Evolutionary conservation across 2,888 invertebrate genomes (phyloP), one percentile per base, ranked within the genome.

Genomic region (Drosophila neonasuta): DNA sequence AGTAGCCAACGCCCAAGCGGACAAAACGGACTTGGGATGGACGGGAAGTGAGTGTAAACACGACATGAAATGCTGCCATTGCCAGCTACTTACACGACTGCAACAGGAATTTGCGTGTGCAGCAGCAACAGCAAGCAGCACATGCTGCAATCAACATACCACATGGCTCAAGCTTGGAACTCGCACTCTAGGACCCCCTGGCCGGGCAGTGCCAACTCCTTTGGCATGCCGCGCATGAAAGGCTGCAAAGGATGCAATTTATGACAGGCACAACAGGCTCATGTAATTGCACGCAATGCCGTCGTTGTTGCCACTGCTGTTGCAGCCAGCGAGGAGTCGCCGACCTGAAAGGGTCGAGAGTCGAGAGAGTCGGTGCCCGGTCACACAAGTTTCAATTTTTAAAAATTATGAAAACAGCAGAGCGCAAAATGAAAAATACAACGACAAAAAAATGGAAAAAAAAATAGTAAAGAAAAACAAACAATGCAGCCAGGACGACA

Each of bases 221-320:
- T 87, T 68, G 73, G 71, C 59, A 62, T 72, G 77, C 71, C 64
- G 69, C 77, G 73, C 75, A 65, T 50, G 52, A 72, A 72, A 67
- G 73, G 67, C 62, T 41, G 68, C 54, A 80, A 84, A 84, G 87
- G 83, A 82, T 81, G 80, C 63, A 80, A 89, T 89, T 88, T 88
- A 88, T 83, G 88, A 73, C 67, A 68, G 74, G 66, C 67, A 71
- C 67, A 85, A 71, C 67, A 85, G 83, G 72, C 66, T 73, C 83
- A 76, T 79, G 80, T 88, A 88, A 89, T 89, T 87, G 89, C 85
- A 85, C 83, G 83, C 81, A 88, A 83, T 82, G 86, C 77, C 72
- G 73, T 69, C 80, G 74, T 42, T 45, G 24, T 24, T 24, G 24
- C 24, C 24, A 24, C 24, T 24, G 64, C 69, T 56, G 41, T 57